Evolutionary conservation across 2,113 vertebrate species (phyloP), one percentile per base, ranked within the genome.

Genomic region (Clupea harengus): DNA sequence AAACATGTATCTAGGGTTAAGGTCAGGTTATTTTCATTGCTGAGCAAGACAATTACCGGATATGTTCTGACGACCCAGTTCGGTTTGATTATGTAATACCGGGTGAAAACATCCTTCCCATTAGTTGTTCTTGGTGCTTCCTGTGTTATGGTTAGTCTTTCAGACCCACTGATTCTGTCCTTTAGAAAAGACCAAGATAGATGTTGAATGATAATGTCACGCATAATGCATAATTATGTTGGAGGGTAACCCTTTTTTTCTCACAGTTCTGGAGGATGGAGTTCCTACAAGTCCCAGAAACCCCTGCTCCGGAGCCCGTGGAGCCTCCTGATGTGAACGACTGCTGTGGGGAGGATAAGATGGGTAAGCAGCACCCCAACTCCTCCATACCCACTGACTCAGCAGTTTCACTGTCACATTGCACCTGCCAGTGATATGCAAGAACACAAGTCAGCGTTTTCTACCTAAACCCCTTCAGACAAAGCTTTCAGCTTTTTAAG

Each of bases 221-320:
- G 39, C 8, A 10, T 85, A 10, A 52, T 22, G 4, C 32, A 39
- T 39, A 39, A 39, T 39, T 1, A 39, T 39, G 39, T 39, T 8
- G n/a, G 5, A 22, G 20, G 47, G 83, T 15, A 78, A 80, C 85
- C 25, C 7, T 46, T 1, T 25, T 50, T 85, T 22, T 72, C 25
- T 83, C 85, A 85, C 86, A 99, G 98, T 99, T 99, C 91, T 99
- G 98, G 98, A 97, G 98, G 86, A 99, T 99, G 97, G 98, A 99
- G 91, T 99, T 99, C 90, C 95, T 99, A 84, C 98, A 99, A 92
- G 98, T 99, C 88, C 98, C 98, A 78, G 98, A 99, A 94, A 99
- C 98, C 18, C 98, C 98, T 72, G 98, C 97, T 89, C 98, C 97
- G 0, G 96, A 97, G 89, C 96, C 97, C 0, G 90, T 92, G 0